Evolutionary conservation across 2,888 invertebrate genomes (phyloP).

Genomic region (Brassicogethes aeneus): DNA sequence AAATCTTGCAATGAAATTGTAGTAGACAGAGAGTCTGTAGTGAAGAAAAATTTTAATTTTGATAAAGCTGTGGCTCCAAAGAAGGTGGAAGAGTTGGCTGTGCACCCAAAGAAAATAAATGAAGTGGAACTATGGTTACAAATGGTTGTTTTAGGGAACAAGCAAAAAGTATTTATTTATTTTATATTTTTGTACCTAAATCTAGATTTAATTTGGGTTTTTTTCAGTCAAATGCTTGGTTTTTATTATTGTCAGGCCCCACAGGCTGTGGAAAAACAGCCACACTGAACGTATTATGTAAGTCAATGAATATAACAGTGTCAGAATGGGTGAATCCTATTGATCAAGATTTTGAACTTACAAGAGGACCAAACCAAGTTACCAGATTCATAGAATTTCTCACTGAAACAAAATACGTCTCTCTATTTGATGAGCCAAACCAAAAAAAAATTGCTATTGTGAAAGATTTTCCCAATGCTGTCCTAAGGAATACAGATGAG

Average conservation of each 20-base stretch:
- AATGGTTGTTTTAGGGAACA: slow-evolving; percentile 19
- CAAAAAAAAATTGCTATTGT: slow-evolving; percentile 57
- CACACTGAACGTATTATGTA: slow-evolving; percentile 57
- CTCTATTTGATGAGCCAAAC: slow-evolving; percentile 39
- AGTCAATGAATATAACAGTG: slow-evolving; percentile 48
- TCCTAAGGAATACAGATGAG: slow-evolving; percentile 54
- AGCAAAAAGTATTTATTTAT: slow-evolving; percentile 7
- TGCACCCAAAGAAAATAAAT: slow-evolving; percentile 64
- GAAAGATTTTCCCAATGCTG: slow-evolving; percentile 77
- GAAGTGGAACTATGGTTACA: slow-evolving; percentile 64
- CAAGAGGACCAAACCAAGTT: slow-evolving; percentile 50
- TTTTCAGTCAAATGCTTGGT: slow-evolving; percentile 39
- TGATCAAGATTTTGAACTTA: slow-evolving; percentile 54
- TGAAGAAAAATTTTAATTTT: slow-evolving; percentile 44
- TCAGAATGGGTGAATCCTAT: slow-evolving; percentile 79
- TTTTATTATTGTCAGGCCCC: slow-evolving; percentile 71
- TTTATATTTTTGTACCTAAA: background rate
- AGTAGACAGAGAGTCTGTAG: slow-evolving; percentile 5
- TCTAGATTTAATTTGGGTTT: slow-evolving; percentile 6
- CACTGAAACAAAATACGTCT: slow-evolving; percentile 65
- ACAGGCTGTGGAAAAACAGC: slow-evolving; percentile 80
- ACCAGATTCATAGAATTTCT: slow-evolving; percentile 69
- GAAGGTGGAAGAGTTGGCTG: slow-evolving; percentile 54
- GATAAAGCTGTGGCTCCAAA: slow-evolving; percentile 53
- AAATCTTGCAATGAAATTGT: slow-evolving; percentile 2